Base-by-base conservation (phyloP, 2,113 vertebrate species). In the Hemichromis elongatus region DNA sequence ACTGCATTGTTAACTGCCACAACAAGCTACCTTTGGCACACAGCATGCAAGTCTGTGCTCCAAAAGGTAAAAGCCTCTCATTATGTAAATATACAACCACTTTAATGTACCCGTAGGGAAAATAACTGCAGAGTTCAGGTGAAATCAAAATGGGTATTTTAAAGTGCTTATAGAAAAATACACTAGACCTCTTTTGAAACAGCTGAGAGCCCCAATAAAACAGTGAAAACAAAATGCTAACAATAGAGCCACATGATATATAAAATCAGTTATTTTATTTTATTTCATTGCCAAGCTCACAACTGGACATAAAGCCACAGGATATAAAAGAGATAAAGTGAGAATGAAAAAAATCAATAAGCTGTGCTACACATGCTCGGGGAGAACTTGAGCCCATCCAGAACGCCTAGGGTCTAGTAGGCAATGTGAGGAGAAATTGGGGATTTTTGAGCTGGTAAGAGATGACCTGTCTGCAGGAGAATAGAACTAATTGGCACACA, bases 401-500 rank as follows among this genome's bases (percentile, higher is more conserved):
- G 80, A 75, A 90, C 68, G 89, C 82, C 87, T 75, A 57, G 55
- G 82, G 85, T 92, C 82, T 83, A 83, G 13, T 42, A 78, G 92
- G 53, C 89, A 75, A 70, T 59, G 55, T 55, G 83, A 89, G 84
- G 89, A 86, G 82, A 56, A 90, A 90, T 81, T 81, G 26, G 55
- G 83, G 63, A 68, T 80, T 88, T 90, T 73, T 42, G 53, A 85
- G 89, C 78, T 4, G 81, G 78, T 24, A 66, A 63, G 84, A 83
- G 84, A 90, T 90, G 92, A 90, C 86, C 89, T 50, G 77, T 79
- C 92, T 86, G 90, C 55, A 89, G 90, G 90, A 89, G 89, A 92
- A 86, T 79, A 80, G 55, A 52, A 90, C 92, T 95, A 95, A 95
- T 95, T 95, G 94, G 92, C 90, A 90, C 87, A 85, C 68, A 90